Conservation (phyloP, 1,140 invertebrate species). For the Saccostrea glomerata region DNA sequence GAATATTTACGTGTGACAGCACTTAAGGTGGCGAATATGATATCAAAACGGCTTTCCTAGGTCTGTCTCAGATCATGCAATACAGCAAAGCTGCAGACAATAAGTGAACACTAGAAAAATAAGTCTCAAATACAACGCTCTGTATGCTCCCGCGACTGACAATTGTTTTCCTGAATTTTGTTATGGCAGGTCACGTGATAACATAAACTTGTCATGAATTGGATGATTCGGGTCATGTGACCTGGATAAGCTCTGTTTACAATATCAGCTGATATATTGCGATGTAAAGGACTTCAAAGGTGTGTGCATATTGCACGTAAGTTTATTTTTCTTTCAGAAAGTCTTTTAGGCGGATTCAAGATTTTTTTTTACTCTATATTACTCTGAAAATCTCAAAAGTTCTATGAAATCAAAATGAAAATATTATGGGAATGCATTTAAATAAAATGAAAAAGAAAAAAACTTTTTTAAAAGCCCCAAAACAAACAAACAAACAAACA, state of each 20-base stretch:
- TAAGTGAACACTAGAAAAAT: not conserved
- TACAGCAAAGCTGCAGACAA: slow-evolving; percentile 26
- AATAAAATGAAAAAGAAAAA: no score
- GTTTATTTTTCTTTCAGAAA: not conserved
- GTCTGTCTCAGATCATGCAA: not conserved
- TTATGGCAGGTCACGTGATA: slow-evolving; percentile 28
- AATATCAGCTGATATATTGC: slow-evolving; percentile 12
- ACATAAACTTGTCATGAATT: slow-evolving; percentile 3
- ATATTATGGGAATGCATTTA: no score
- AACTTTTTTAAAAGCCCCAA: no score
- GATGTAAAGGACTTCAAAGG: not conserved
- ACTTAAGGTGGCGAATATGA: slow-evolving; percentile 17
- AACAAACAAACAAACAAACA: no score
- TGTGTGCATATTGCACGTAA: not conserved
- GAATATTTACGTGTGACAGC: slow-evolving; percentile 6
- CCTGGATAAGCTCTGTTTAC: not conserved
- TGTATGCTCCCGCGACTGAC: slow-evolving; percentile 2
- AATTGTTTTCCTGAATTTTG: slow-evolving; percentile 19
- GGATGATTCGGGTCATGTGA: not conserved
- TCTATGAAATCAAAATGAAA: no score
- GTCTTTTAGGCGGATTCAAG: no score
- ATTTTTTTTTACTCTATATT: no score
- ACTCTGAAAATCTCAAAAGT: no score
- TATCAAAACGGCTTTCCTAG: not conserved
- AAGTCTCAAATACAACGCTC: not conserved